Percentiles rank a stretch among this genome's conserved stretches.
Conservation (phyloP, 2,113 vertebrate species). For the Hemichromis elongatus region DNA sequence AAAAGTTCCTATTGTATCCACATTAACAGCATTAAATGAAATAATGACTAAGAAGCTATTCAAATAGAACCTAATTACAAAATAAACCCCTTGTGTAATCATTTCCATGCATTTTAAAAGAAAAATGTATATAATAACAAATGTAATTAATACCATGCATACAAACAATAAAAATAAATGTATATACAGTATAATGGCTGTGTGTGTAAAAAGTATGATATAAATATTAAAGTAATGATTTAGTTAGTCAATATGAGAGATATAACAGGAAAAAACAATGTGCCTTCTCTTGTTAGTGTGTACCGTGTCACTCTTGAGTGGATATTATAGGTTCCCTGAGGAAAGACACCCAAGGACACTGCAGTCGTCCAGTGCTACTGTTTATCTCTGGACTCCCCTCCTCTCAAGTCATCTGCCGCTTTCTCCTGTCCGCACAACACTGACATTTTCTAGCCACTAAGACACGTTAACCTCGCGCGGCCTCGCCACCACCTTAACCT, state of each 20-base stretch:
- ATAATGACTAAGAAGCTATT: not conserved
- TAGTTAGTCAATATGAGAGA: not conserved
- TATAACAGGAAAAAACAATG: not conserved
- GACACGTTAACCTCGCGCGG: slow-evolving; percentile 43
- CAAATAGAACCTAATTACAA: not conserved
- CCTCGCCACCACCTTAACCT: slow-evolving; percentile 48
- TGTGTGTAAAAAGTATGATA: not conserved
- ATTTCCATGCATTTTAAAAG: not conserved
- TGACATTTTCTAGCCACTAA: slow-evolving; percentile 61
- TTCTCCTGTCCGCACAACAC: slow-evolving; percentile 27
- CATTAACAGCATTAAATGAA: not conserved
- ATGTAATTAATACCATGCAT: not conserved
- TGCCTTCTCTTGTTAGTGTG: not conserved
- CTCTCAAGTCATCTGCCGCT: slow-evolving; percentile 18
- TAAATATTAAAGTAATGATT: not conserved
- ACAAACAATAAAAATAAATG: not conserved
- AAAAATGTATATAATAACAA: not conserved
- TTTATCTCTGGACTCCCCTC: slow-evolving; percentile 51
- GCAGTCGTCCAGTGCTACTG: slow-evolving; percentile 25
- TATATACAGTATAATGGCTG: not conserved
- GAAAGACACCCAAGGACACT: slow-evolving; percentile 67
- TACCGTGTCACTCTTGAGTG: slow-evolving; percentile 30
- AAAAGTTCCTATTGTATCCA: not conserved
- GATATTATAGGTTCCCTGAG: slow-evolving; percentile 39
- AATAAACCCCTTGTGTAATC: not conserved